phyloP scores from a whole-genome alignment of 2,113 vertebrate genomes.

The Brevimyrus niger region DNA sequence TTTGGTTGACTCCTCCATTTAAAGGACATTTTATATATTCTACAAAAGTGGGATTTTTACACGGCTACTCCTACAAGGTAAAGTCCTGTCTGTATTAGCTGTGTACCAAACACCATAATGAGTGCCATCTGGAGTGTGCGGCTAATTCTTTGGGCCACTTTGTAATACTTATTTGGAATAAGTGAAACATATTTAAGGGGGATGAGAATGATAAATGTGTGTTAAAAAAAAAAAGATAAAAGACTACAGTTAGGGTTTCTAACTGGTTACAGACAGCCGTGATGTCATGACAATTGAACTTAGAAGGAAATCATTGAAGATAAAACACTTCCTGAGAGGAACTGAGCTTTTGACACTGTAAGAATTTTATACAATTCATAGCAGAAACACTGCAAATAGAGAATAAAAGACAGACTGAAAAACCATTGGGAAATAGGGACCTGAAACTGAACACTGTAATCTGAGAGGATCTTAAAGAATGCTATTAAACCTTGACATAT shows the following conservation, averaged over 20 bases:
- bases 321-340: not conserved
- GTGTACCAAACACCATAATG: conserved; percentile 56
- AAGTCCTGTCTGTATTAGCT: conserved; percentile 36
- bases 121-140: conserved; percentile 43
- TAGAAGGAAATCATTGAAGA: not conserved
- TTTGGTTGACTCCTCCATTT: not conserved
- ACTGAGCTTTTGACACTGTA: not conserved
- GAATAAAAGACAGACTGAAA: not conserved
- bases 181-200: conserved; percentile 39
- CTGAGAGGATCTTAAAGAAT: not conserved
- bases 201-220: conserved; percentile 34
- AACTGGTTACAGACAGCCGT: not conserved
- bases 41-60: not conserved
- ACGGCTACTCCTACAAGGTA: conserved; percentile 8
- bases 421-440: not conserved
- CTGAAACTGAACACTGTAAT: not conserved
- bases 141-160: conserved; percentile 43
- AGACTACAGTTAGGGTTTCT: not conserved
- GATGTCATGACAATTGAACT: not conserved
- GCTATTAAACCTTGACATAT: not conserved
- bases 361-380: not conserved
- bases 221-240: not conserved
- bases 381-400: not conserved
- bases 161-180: conserved; percentile 34
- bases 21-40: not conserved